Base-by-base conservation (phyloP, 2,888 invertebrate genomes). In the Yponomeuta plumbellus region DNA sequence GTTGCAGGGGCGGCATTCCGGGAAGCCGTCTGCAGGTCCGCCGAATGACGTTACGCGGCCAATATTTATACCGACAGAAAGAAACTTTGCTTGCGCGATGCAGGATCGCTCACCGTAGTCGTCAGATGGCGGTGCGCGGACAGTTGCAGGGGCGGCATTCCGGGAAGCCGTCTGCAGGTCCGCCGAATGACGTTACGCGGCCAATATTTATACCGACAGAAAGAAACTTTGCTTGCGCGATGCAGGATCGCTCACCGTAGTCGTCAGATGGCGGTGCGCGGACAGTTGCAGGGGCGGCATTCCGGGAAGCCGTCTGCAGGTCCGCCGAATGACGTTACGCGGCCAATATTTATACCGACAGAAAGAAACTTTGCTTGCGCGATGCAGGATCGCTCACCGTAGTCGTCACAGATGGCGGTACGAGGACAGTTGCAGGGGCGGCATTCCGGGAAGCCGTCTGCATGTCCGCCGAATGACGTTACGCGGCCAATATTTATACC, bases 401-500 rank as follows among this genome's bases (percentile, higher is more conserved):
- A 92, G 0, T 95, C 93, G 74, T 97, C 96, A n/a, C n/a, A 98
- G 72, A 94, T 92, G 0, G 97, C 96, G 0, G 94, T 95, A 0
- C 94, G 93, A 0, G 98, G 97, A 78, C 98, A 98, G 71, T 96
- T 94, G 77, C 98, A 98, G 0, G 95, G 94, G 76, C 94, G 94
- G 84, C 99, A 99, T 76, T 98, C 94, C 0, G 99, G 99, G 84
- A 98, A 99, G 0, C 98, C 98, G 78, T 95, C 94, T 94, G 76
- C 97, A 97, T 0, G 93, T 94, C 44, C 99, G 92, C 0, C 99
- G 99, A 71, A 99, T 98, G 1, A 99, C 96, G 82, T 99, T 96
- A 0, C 95, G 93, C 76, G n/a, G n/a, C n/a, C n/a, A n/a, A n/a
- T n/a, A n/a, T n/a, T n/a, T n/a, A n/a, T n/a, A n/a, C n/a, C n/a